Evolutionary conservation across 1,140 invertebrate species (phyloP), one percentile per base, ranked within the genome.

Genomic region (Leptinotarsa defecta): DNA sequence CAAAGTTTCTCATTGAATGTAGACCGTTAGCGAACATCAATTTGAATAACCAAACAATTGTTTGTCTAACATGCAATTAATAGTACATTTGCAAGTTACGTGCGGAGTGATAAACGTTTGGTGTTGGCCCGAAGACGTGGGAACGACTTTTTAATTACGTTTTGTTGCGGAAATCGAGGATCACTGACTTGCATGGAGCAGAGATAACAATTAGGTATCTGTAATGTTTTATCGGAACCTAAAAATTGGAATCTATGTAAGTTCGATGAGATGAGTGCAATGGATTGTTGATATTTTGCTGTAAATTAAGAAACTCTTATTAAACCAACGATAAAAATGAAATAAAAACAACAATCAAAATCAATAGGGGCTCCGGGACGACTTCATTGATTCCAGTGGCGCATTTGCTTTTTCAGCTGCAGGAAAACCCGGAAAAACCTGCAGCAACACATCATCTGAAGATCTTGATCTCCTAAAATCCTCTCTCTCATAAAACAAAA

Each of bases 21-120:
- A 24, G 17, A 22, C 48, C 48, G 68, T 70, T 70, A 70, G 17
- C 17, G 68, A 20, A 49, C 15, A 70, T 49, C 43, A 48, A 22
- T 49, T 15, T 49, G 34, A 24, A 20, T 19, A 52, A 52, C n/a
- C 68, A 52, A 70, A 70, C 68, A 70, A 70, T 70, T 70, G 68
- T 70, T 70, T 49, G 68, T 70, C 68, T 70, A 70, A 70, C 68
- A 52, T 70, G 48, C 48, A 70, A 70, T 70, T 70, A 70, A 70
- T 70, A 70, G 68, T 52, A 52, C 43, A 70, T 70, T 70, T 70
- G 68, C 48, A 70, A 70, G 68, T 70, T 48, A 70, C 68, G 48
- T 49, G 68, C 68, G 48, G n/a, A 52, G 68, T 70, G 68, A 70
- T 52, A 70, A 70, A 70, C 68, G 68, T 70, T 70, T 49, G 20